These are phyloP conservation scores for Ditylenchus dipsaci DNA, from an alignment of 1,140 invertebrate species.

Conservation along the genomic window DNA sequence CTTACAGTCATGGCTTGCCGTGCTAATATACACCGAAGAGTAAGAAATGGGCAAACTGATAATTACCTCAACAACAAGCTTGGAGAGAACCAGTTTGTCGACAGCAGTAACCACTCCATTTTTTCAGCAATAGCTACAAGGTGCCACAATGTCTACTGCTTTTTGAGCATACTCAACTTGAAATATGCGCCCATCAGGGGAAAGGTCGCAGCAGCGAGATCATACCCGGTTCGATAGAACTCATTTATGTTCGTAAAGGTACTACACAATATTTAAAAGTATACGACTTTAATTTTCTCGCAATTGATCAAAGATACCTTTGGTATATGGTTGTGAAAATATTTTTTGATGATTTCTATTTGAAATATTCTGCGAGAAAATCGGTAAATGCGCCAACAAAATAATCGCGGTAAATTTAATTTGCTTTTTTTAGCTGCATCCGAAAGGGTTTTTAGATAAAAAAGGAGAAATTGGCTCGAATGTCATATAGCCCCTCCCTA, in stretches of 20 bases:
- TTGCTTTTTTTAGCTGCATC: neutral
- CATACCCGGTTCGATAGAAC: conserved; percentile 84
- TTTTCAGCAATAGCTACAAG: conserved; percentile 84
- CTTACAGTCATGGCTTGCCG: too few relatives aligned
- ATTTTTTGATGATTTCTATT: conserved; percentile 1
- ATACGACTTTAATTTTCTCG: too few relatives aligned
- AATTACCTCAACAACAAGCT: conserved; percentile 63
- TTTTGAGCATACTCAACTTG: conserved; percentile 95
- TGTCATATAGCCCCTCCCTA: too few relatives aligned
- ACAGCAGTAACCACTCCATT: conserved; percentile 95
- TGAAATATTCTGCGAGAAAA: neutral
- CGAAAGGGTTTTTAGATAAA: too few relatives aligned
- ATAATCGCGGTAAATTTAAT: neutral
- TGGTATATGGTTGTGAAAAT: neutral
- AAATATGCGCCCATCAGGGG: conserved; percentile 76
- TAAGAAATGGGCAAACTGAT: conserved; percentile 9
- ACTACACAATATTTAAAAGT: conserved; percentile 57
- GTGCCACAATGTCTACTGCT: conserved; percentile 97
- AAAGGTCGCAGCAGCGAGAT: conserved; percentile 99
- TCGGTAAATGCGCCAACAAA: too few relatives aligned
- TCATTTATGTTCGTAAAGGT: conserved; percentile 66
- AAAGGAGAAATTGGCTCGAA: too few relatives aligned
- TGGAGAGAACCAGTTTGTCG: conserved; percentile 94
- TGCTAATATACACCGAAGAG: neutral
- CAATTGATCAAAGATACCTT: neutral